phyloP scores from a whole-genome alignment of 2,888 invertebrate genomes.

The Theretra japonica region DNA sequence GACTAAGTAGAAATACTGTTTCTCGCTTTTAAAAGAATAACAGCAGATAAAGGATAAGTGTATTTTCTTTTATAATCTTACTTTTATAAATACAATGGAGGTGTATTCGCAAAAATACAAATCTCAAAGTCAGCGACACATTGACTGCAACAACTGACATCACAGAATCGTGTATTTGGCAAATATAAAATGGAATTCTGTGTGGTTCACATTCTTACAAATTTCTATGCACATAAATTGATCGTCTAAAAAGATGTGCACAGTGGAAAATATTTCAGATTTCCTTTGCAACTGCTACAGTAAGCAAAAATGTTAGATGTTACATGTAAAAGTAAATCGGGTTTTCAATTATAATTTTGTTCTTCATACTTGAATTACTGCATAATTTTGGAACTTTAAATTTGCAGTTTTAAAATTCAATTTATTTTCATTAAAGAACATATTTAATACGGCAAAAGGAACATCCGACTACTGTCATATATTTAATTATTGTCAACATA shows the following conservation, averaged over 20 bases:
- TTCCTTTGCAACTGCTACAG: not conserved
- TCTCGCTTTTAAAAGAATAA: too few species aligned
- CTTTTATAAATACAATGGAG: not conserved
- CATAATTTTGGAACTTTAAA: too few species aligned
- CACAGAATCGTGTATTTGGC: constrained; percentile 18
- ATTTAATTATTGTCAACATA: too few species aligned
- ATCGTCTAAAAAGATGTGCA: not conserved
- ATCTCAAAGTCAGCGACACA: not conserved
- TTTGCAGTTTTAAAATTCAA: too few species aligned
- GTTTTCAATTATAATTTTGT: too few species aligned
- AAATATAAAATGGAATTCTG: constrained; percentile 11
- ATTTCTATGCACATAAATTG: constrained; percentile 26
- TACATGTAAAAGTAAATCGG: too few species aligned
- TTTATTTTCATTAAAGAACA: too few species aligned
- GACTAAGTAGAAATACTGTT: too few species aligned
- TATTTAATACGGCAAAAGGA: too few species aligned
- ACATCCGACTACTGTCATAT: too few species aligned
- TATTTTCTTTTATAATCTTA: not conserved
- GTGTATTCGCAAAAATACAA: not conserved
- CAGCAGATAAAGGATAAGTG: too few species aligned
- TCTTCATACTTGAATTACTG: too few species aligned
- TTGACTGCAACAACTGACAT: not conserved
- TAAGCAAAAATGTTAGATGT: not conserved
- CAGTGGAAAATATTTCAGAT: constrained; percentile 12
- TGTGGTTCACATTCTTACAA: constrained; percentile 15